phyloP scores from a whole-genome alignment of 1,140 invertebrate genomes.

The silkworm (Bombyx mori) region ASM3026992v2 NC_085110.1:4629001-4629500 shows the following conservation, averaged over 20 bases:
- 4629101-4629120: too few species aligned
- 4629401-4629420: too few species aligned
- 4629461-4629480: too few species aligned
- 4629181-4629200: conserved; percentile 39
- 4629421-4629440: too few species aligned
- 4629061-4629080: too few species aligned
- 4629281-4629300: conserved; percentile 61
- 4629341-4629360: conserved; percentile 31
- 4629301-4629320: conserved; percentile 47
- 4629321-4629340: conserved; percentile 58
- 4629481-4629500: too few species aligned
- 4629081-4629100: too few species aligned
- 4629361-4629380: conserved; percentile 13
- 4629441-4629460: too few species aligned
- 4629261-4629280: conserved; percentile 27
- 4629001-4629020: too few species aligned
- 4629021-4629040: too few species aligned
- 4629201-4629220: conserved; percentile 29
- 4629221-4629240: conserved; percentile 52
- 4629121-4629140: too few species aligned
- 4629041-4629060: too few species aligned
- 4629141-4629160: neutral
- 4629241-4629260: conserved; percentile 56
- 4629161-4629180: conserved; percentile 34
- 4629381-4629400: conserved; percentile 33